Evolutionary conservation across 2,888 invertebrate genomes (phyloP).

Genomic region (Philereme vetulata): DNA sequence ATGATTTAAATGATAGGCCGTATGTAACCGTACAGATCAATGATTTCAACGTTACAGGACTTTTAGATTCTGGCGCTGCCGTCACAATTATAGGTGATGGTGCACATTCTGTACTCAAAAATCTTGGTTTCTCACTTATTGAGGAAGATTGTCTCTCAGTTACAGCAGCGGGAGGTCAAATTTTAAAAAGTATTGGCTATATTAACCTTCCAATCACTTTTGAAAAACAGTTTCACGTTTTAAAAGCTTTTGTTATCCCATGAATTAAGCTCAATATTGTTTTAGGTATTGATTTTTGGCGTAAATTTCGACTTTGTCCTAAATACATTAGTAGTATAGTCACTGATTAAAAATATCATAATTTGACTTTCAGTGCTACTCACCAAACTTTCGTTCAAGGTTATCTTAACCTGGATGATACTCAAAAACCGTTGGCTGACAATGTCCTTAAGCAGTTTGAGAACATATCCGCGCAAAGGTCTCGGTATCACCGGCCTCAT

Average conservation of each 20-base stretch:
- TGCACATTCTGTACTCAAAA: neutral
- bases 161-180: slow-evolving; percentile 2
- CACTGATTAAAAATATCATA: neutral
- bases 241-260: slow-evolving; percentile 8
- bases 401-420: neutral
- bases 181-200: neutral
- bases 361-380: neutral
- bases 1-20: no score
- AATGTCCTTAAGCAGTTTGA: neutral
- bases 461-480: neutral
- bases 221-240: slow-evolving; percentile 1
- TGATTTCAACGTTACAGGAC: neutral
- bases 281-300: slow-evolving; percentile 10
- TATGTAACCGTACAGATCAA: neutral
- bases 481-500: neutral
- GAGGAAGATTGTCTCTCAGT: neutral
- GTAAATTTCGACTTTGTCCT: neutral
- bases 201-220: slow-evolving; percentile 6
- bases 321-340: neutral
- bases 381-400: slow-evolving; percentile 1
- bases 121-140: neutral
- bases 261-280: slow-evolving; percentile 1
- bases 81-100: slow-evolving; percentile 1
- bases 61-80: slow-evolving; percentile 2
- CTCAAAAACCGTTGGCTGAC: slow-evolving; percentile 2